These are phyloP conservation scores for Morone chrysops DNA, from an alignment of 2,113 vertebrate species.

Conservation along the genomic window DNA sequence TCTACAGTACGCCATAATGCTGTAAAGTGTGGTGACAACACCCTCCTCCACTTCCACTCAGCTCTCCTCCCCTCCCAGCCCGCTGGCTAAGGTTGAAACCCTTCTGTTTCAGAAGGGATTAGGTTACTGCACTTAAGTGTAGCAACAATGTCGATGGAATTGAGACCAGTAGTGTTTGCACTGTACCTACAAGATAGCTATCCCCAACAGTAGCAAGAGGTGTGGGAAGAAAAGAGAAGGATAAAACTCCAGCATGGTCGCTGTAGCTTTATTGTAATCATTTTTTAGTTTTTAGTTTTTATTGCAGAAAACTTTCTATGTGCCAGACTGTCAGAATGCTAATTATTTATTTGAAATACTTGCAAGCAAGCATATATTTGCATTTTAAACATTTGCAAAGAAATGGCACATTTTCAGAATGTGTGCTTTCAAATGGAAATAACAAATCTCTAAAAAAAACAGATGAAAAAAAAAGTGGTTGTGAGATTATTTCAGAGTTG, in stretches of 20 bases:
- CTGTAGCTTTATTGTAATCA: not conserved
- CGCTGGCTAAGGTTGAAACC: slow-evolving; percentile 79
- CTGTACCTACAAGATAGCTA: slow-evolving; percentile 81
- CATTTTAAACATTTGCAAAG: slow-evolving; percentile 19
- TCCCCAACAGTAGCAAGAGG: slow-evolving; percentile 51
- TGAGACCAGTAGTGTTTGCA: slow-evolving; percentile 82
- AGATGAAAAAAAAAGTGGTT: not conserved
- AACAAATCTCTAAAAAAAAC: not conserved
- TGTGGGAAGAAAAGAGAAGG: slow-evolving; percentile 44
- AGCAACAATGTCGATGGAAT: slow-evolving; percentile 83
- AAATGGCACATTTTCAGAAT: slow-evolving; percentile 25
- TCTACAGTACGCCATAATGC: slow-evolving; percentile 76
- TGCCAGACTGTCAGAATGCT: slow-evolving; percentile 23
- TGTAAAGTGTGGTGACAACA: slow-evolving; percentile 75
- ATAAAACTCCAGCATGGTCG: slow-evolving; percentile 12
- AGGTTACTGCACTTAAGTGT: slow-evolving; percentile 85
- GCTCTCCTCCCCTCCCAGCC: slow-evolving; percentile 71
- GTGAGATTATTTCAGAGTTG: not conserved
- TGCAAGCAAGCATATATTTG: slow-evolving; percentile 40
- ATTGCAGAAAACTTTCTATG: not conserved
- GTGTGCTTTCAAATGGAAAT: slow-evolving; percentile 33
- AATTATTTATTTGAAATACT: slow-evolving; percentile 40
- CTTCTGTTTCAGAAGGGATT: slow-evolving; percentile 80
- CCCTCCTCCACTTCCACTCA: slow-evolving; percentile 66
- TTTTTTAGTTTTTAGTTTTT: not conserved